These are phyloP conservation scores for Drosophila barbarae DNA, from an alignment of 2,888 invertebrate species.

Conservation along the genomic window DNA sequence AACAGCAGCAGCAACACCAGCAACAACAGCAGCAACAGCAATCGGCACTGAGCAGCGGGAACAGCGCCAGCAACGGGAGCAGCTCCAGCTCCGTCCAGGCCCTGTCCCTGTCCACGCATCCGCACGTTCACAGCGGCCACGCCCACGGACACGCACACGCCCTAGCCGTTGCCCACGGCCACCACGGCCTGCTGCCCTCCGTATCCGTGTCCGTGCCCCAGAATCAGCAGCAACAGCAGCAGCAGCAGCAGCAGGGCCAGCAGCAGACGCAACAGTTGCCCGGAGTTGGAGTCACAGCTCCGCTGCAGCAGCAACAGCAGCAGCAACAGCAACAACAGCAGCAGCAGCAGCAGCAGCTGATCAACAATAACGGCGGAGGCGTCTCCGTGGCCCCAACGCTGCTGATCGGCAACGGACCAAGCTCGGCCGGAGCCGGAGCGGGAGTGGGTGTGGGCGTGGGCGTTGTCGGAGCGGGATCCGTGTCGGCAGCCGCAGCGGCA, in stretches of 20 bases:
- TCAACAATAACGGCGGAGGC: constrained; percentile 57
- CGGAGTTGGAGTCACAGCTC: constrained; percentile 29
- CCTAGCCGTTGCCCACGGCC: constrained; percentile 58
- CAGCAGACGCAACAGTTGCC: constrained; percentile 55
- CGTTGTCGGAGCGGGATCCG: constrained; percentile 53
- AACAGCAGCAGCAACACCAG: constrained; percentile 39
- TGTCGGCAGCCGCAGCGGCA: constrained; percentile 53
- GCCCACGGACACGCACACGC: constrained; percentile 49
- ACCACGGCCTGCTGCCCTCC: constrained; percentile 52
- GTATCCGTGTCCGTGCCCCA: constrained; percentile 40
- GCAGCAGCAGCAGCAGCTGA: constrained; percentile 49
- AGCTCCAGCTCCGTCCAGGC: constrained; percentile 37
- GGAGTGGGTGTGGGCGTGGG: constrained; percentile 22
- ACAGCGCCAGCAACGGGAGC: constrained; percentile 31
- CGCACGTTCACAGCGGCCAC: constrained; percentile 34
- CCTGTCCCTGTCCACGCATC: constrained; percentile 26
- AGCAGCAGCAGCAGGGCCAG: constrained; percentile 36
- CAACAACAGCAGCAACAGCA: constrained; percentile 33
- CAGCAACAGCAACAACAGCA: constrained; percentile 47
- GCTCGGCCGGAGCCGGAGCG: constrained; percentile 59
- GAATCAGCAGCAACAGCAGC: constrained; percentile 46
- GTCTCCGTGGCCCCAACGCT: constrained; percentile 64
- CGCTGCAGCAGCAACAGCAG: constrained; percentile 48
- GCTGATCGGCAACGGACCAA: constrained; percentile 77
- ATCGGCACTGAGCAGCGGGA: constrained; percentile 40